phyloP scores from a whole-genome alignment of 2,888 invertebrate species.

The Trachelus troglodyta region DNA sequence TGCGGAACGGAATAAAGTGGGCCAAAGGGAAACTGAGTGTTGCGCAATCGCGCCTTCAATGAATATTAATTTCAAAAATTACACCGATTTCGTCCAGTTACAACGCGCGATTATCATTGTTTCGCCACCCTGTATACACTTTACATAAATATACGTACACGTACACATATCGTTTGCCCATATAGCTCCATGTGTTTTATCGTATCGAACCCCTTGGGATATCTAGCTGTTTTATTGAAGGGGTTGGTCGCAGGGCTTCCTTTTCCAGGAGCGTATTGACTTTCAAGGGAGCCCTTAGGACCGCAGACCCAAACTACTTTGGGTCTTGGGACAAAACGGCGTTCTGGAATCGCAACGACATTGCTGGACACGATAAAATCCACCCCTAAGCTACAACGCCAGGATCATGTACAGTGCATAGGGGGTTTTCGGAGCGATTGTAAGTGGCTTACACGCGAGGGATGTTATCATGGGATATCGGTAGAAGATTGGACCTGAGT shows the following conservation, averaged over 20 bases:
- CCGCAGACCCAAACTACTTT: neutral
- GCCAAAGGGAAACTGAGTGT: slow-evolving; percentile 9
- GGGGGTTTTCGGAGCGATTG: neutral
- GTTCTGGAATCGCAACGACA: neutral
- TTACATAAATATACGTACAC: neutral
- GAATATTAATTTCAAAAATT: slow-evolving; percentile 20
- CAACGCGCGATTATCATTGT: neutral
- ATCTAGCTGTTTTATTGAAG: neutral
- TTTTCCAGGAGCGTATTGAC: neutral
- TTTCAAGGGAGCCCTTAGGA: neutral
- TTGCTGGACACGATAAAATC: neutral
- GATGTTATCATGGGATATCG: neutral
- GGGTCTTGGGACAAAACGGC: neutral
- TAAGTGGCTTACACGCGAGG: neutral
- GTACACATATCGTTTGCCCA: neutral
- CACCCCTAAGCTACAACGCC: neutral
- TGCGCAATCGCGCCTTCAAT: slow-evolving; percentile 4
- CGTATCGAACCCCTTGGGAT: neutral
- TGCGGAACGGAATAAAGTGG: slow-evolving; percentile 28
- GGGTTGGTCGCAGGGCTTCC: neutral
- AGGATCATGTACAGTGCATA: neutral
- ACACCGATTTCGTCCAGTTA: neutral
- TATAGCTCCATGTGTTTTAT: neutral
- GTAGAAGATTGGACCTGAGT: neutral
- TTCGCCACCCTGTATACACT: neutral